Evolutionary conservation across 2,888 invertebrate species (phyloP), one percentile per base, ranked within the genome.

Genomic region (Eumerus sabulonum): DNA sequence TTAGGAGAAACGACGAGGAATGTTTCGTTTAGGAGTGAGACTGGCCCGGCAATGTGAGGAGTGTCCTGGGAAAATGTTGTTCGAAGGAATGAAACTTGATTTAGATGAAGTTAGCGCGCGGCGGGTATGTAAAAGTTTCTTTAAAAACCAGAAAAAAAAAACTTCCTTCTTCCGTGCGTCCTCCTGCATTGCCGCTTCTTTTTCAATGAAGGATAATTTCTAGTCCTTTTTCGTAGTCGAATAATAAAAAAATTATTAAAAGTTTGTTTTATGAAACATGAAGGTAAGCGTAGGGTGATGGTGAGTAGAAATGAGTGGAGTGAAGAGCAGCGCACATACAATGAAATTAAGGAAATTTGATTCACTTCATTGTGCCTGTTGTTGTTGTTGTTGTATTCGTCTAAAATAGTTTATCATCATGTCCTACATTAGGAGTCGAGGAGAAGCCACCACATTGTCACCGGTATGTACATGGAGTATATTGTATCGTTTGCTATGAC

Each of bases 371-470:
- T 73, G 62, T 77, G 42, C 27, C 7, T 40, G 9, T 56, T 14
- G 66, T 63, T 67, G 60, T 76, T 72, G 54, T 77, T 72, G 27
- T 64, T 60, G 44, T 66, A 63, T 74, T 70, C 82, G 81, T 82
- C 82, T 82, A 82, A 83, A 83, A 83, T 83, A 83, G 83, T 83
- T 83, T 83, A 83, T 83, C 81, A 76, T 82, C 81, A 82, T 83
- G 79, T 74, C 68, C 67, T 76, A 66, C 74, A 82, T 82, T 68
- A 72, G 72, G 70, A 79, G 48, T 56, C 71, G 50, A 64, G 53
- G 35, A 38, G 47, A 38, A 48, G 68, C 60, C 51, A 57, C 27
- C 14, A 42, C 44, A 9, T 27, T 27, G 27, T 27, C 27, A 27
- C 27, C 27, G 7, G 27, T 27, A 27, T 7, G 27, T 2, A 7